A percentile compares a stretch with the other conserved stretches of the same genome.
Conservation (phyloP, 2,797 vertebrate species). For the Taenioides sp. region DNA sequence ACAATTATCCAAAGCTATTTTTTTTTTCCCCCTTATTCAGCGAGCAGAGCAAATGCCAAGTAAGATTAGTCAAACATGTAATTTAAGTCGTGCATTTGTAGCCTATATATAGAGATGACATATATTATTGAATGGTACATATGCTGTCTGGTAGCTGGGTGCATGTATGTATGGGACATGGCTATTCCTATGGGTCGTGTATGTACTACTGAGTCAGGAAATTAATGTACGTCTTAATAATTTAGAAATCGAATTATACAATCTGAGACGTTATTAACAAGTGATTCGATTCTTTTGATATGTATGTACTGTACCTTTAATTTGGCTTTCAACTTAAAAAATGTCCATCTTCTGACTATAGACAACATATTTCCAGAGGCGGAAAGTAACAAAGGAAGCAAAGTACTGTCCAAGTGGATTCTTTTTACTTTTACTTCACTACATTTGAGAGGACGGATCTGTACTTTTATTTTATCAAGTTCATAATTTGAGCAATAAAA, state of each 20-base stretch:
- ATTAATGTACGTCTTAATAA: background rate
- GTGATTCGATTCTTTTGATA: background rate
- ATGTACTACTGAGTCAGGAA: background rate
- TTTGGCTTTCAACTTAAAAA: no score
- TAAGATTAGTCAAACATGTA: conserved; percentile 20
- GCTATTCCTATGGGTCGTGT: background rate
- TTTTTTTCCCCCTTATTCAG: conserved; percentile 22
- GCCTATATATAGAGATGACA: conserved; percentile 32
- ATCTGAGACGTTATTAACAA: no score
- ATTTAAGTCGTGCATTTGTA: conserved; percentile 9
- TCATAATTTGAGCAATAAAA: no score
- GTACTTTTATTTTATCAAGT: no score
- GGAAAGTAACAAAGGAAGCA: no score
- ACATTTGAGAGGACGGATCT: no score
- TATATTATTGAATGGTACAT: conserved; percentile 42
- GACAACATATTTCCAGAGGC: no score
- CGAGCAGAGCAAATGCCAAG: conserved; percentile 15
- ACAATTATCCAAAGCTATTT: conserved; percentile 9
- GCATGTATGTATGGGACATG: conserved; percentile 2
- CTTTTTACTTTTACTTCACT: no score
- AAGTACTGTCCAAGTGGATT: no score
- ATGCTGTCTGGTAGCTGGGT: conserved; percentile 18
- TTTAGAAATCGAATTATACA: no score
- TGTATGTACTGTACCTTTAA: no score
- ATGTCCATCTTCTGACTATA: no score